Conservation (phyloP, 2,797 vertebrate species). For the Sternarchorhynchus goeldii region DNA sequence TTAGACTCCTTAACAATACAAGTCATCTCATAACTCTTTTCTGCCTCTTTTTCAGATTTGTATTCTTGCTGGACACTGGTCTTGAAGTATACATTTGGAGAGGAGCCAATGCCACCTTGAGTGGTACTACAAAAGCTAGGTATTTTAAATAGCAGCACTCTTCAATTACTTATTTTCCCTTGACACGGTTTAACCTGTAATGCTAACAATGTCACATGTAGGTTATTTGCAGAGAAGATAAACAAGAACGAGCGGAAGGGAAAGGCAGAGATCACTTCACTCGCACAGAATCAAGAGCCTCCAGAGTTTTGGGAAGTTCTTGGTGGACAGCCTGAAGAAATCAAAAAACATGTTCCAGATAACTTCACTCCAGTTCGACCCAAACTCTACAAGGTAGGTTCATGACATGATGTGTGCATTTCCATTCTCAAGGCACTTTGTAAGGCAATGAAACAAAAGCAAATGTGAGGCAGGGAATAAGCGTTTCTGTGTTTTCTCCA, state of each 20-base stretch:
- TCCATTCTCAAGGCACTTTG: neutral
- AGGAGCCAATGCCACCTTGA: slow-evolving; percentile 88
- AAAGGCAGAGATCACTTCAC: slow-evolving; percentile 86
- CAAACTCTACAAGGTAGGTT: slow-evolving; percentile 91
- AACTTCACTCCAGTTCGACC: slow-evolving; percentile 88
- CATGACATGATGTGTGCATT: neutral
- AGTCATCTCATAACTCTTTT: neutral
- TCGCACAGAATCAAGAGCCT: slow-evolving; percentile 86
- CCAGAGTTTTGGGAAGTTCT: slow-evolving; percentile 88
- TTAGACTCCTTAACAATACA: neutral
- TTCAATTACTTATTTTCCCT: neutral
- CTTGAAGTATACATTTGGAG: slow-evolving; percentile 89
- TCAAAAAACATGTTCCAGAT: slow-evolving; percentile 87
- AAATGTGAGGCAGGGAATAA: no score
- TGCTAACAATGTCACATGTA: slow-evolving; percentile 56
- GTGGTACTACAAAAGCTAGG: slow-evolving; percentile 92
- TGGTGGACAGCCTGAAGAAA: slow-evolving; percentile 91
- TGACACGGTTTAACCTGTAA: slow-evolving; percentile 12
- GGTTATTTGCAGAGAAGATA: slow-evolving; percentile 96
- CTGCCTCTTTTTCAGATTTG: slow-evolving; percentile 76
- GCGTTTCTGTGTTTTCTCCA: slow-evolving; percentile 58
- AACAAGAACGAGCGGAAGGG: slow-evolving; percentile 97
- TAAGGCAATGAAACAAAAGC: neutral
- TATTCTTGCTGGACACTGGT: slow-evolving; percentile 90
- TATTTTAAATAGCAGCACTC: slow-evolving; percentile 50